Base-by-base conservation (phyloP, 2,888 invertebrate species). In the Agrochola lota region DNA sequence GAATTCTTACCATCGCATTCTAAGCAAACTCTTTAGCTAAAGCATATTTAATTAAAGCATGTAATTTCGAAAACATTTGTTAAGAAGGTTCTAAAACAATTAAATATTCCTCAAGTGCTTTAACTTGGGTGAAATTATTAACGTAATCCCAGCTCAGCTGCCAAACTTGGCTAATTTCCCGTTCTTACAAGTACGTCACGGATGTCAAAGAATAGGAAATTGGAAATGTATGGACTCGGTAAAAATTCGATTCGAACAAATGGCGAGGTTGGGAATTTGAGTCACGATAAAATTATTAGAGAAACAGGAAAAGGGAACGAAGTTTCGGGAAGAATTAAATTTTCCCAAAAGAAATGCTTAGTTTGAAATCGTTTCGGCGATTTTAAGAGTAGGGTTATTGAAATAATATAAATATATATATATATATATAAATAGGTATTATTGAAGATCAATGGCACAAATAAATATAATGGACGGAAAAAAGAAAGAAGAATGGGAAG, bases 111-210 rank as follows among this genome's bases (percentile, higher is more conserved):
- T 82, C 71, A 86, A 89, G 72, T 81, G 80, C 80, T 79, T 83
- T 83, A 89, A 87, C 83, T 89, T 77, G 77, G 72, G 40, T 63
- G 81, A 89, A 88, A 88, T 87, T 89, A 88, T 89, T 86, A 89
- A 88, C 78, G 89, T 84, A 82, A 89, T 85, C 79, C 75, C 76
- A 60, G 81, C 75, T 83, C 66, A 84, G 85, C 80, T 83, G 76
- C 73, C 76, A 77, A 88, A 85, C 80, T 89, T 87, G 59, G 55
- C 77, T 85, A 84, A 87, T 87, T 87, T 85, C 66, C 74, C 67
- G 76, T 81, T 67, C 68, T 69, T 59, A 74, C 75, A 74, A 73
- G 43, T 49, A 81, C 73, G 71, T 75, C 74, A 69, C 63, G 64
- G 69, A 82, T 83, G 80, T 75, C 78, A 85, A 81, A 78, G 77